Percentiles rank a stretch among this genome's conserved stretches.
Conservation (phyloP, 35 echinoderm and acorn worm species). For the Apostichopus japonicus region DNA sequence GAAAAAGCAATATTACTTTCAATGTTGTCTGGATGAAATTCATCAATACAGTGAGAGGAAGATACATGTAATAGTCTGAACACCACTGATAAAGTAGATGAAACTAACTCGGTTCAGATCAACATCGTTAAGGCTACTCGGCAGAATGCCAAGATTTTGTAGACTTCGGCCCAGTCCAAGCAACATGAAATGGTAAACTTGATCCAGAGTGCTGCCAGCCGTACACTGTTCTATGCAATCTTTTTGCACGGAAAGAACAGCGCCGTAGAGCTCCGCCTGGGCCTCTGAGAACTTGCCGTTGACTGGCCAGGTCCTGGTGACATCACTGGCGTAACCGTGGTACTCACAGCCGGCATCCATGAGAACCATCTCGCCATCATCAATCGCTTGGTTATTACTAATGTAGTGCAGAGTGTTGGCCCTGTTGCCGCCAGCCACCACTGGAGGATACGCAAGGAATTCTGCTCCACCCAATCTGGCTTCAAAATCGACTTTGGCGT, state of each 20-base stretch:
- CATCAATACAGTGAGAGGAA: too few species aligned
- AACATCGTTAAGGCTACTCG: conserved; percentile 43
- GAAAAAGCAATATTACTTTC: too few species aligned
- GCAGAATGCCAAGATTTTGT: conserved; percentile 78
- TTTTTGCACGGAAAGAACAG: conserved; percentile 84
- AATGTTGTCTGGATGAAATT: too few species aligned
- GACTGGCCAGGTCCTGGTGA: conserved; percentile 97
- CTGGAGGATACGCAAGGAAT: conserved; percentile 93
- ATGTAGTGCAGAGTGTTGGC: conserved; percentile 98
- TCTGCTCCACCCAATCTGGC: conserved; percentile 80
- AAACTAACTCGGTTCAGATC: conserved; percentile 72
- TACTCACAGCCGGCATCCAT: conserved; percentile 99
- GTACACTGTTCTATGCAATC: conserved; percentile 86
- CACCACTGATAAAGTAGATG: too few species aligned
- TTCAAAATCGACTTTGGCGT: conserved; percentile 89
- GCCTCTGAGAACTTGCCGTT: conserved; percentile 78
- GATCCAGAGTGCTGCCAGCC: conserved; percentile 78
- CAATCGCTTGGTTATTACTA: conserved; percentile 86
- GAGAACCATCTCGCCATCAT: conserved; percentile 80
- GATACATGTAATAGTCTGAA: too few species aligned
- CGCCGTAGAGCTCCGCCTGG: conserved; percentile 79
- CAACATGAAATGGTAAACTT: conserved; percentile 89
- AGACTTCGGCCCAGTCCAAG: conserved; percentile 65
- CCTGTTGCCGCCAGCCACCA: conserved; percentile 95
- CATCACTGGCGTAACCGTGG: conserved; percentile 98